A percentile compares a stretch with the other conserved stretches of the same genome.
Evolutionary conservation across 2,797 vertebrate genomes (phyloP).

Genomic region (Toxotes lorentzi): DNA sequence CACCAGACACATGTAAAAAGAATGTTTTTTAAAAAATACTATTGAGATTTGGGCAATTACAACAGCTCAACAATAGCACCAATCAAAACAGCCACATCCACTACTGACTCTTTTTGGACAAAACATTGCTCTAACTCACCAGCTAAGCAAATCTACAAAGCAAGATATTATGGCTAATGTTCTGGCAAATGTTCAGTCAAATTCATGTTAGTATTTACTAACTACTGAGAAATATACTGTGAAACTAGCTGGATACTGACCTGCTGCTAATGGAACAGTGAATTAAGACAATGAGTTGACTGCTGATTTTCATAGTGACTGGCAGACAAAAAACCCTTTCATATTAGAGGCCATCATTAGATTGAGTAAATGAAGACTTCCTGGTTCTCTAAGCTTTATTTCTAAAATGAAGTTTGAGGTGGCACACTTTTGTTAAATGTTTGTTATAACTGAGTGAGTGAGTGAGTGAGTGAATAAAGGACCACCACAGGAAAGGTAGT

Average conservation of each 20-base stretch:
- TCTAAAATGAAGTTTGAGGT: constrained; percentile 10
- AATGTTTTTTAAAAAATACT: neutral
- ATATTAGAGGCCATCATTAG: constrained; percentile 4
- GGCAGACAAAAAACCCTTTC: neutral
- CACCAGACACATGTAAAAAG: neutral
- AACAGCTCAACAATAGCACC: neutral
- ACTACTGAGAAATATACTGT: too few species aligned
- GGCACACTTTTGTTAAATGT: constrained; percentile 2
- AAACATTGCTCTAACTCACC: neutral
- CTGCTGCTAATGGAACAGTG: neutral
- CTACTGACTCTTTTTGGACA: neutral
- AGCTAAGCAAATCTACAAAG: neutral
- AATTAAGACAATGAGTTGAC: constrained; percentile 17
- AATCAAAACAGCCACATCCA: neutral
- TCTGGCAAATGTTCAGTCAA: neutral
- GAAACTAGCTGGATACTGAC: too few species aligned
- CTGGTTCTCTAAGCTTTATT: neutral
- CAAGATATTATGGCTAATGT: neutral
- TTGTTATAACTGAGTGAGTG: neutral
- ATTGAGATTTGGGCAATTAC: neutral
- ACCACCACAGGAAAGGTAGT: constrained; percentile 13
- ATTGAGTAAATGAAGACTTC: neutral
- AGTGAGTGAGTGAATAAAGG: neutral
- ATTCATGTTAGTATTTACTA: too few species aligned
- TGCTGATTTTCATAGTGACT: constrained; percentile 13